Base-by-base conservation (phyloP, 2,113 vertebrate genomes). In the Paralichthys olivaceus region DNA sequence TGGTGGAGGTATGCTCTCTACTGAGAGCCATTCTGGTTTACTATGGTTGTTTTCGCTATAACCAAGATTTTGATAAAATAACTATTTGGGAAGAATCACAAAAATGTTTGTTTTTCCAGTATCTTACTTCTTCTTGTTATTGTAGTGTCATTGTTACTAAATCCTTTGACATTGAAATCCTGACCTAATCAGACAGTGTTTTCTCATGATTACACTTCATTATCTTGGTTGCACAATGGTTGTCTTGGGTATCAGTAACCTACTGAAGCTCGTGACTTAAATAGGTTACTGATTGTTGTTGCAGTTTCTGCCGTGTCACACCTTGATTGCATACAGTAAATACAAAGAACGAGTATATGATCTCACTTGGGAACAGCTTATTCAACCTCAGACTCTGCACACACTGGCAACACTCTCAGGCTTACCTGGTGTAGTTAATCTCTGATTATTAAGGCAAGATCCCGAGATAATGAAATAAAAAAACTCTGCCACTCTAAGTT, bases 381-480 rank as follows among this genome's bases (percentile, higher is more conserved):
- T 62, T 67, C 43, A 25, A n/a, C 47, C 28, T 72, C 72, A 77
- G 45, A 80, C 68, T 79, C 71, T 68, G 64, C 28, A 51, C 64
- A 65, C 65, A 76, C 23, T 58, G 73, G 47, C 34, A 56, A 47
- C 25, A n/a, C 37, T 43, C 15, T 63, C 26, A 60, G n/a, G 43
- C 59, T 51, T 29, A 65, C 14, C 47, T 7, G 7, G 53, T 65
- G 49, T 13, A 17, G 22, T 60, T 55, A 73, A 66, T 75, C 49
- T 63, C 26, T 74, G 70, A 69, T 62, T 72, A 67, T 75, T 75
- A 67, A 76, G 51, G 76, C 37, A 12, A 13, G n/a, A 65, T 77
- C 55, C 74, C 0, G 12, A 85, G 77, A 78, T 75, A 72, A 80
- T 9, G 1, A 29, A 72, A 65, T 70, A 47, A 66, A 88, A 76